Evolutionary conservation across 2,113 vertebrate species (phyloP).

Genomic region (Acinonyx jubatus): DNA sequence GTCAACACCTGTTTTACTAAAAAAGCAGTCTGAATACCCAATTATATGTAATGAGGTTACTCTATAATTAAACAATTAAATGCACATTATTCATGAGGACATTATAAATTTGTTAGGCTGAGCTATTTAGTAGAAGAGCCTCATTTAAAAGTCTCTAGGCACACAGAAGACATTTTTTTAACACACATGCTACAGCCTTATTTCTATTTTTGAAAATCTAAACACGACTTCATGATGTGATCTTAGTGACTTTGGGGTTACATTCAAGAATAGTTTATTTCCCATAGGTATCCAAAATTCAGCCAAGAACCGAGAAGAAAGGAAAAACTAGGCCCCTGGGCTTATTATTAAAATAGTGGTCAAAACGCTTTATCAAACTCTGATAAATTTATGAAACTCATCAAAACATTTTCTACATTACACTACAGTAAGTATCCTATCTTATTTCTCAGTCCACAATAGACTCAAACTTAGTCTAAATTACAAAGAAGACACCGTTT

Average conservation of each 20-base stretch:
- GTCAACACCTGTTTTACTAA: neutral
- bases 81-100: neutral
- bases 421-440: neutral
- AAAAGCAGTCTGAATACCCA: neutral
- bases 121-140: neutral
- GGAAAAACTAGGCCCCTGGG: neutral
- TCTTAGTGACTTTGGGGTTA: neutral
- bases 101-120: neutral
- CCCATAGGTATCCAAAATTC: neutral
- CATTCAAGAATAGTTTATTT: neutral
- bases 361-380: neutral
- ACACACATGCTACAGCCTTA: neutral
- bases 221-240: neutral
- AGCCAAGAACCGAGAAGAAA: neutral
- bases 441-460: neutral
- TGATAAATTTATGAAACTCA: neutral
- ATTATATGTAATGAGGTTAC: neutral
- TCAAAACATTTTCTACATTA: conserved; percentile 5
- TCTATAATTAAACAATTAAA: neutral
- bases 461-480: neutral
- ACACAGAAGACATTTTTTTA: neutral
- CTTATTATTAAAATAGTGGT: neutral
- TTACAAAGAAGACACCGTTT: neutral
- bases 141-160: neutral
- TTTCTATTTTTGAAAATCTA: conserved; percentile 34